These are phyloP conservation scores for Hipposideros armiger DNA, from an alignment of 2,113 vertebrate species.

Conservation along the genomic window DNA sequence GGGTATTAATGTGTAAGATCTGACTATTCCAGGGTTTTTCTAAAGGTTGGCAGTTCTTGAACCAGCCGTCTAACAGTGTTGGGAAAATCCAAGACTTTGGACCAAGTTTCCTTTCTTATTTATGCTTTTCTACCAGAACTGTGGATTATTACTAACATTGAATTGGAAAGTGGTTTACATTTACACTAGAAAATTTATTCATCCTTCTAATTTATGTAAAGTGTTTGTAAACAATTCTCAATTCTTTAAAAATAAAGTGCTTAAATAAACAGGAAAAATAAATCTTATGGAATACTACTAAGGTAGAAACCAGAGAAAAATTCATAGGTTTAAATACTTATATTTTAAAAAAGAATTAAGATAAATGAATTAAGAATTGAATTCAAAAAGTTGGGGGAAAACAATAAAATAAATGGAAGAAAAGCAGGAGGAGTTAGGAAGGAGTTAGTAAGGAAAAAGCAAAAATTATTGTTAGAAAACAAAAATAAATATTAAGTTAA, in stretches of 20 bases:
- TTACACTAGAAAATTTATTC: not conserved
- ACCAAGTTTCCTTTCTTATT: not conserved
- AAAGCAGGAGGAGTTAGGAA: not conserved
- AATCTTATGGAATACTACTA: not conserved
- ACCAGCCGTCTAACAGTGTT: not conserved
- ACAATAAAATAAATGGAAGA: not conserved
- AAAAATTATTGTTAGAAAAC: not conserved
- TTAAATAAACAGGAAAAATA: not conserved
- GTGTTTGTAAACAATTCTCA: not conserved
- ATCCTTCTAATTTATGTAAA: not conserved
- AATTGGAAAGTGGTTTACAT: not conserved
- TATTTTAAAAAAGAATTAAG: not conserved
- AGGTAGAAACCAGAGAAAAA: not conserved
- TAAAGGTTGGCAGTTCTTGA: constrained; percentile 9
- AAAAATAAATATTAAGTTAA: not conserved
- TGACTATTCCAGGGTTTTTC: not conserved
- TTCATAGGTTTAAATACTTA: not conserved
- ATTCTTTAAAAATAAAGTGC: not conserved
- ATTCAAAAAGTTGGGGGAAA: not conserved
- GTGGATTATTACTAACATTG: not conserved
- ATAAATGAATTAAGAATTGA: not conserved
- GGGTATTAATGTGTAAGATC: constrained; percentile 72
- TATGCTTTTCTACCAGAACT: not conserved
- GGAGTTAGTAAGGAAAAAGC: not conserved
- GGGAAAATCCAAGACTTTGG: not conserved